Base-by-base conservation (phyloP, 2,113 vertebrate genomes). In the Takifugu flavidus region DNA sequence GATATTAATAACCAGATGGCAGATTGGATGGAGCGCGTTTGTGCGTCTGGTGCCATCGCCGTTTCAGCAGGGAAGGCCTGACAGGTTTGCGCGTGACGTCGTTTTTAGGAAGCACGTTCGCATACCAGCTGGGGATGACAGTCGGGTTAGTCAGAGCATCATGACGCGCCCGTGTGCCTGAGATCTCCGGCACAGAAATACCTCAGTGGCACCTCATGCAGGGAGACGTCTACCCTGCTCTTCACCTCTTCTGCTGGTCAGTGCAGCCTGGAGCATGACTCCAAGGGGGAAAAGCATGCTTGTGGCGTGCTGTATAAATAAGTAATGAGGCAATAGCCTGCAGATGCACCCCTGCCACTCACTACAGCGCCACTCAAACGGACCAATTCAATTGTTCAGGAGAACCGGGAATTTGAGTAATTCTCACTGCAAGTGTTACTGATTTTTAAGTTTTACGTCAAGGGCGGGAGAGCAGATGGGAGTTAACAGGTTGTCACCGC, bases 51-150 rank as follows among this genome's bases (percentile, higher is more conserved):
- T 49, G 29, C 7, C 26, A 42, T 54, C 31, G 12, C 2, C 72
- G 78, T 77, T 65, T 79, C 67, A 69, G 39, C 15, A 34, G 71
- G 77, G 62, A 79, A 79, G 47, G 72, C 78, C 80, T 69, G 77
- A 59, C 55, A 65, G 47, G 46, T 49, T 62, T 49, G 7, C n/a
- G 25, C 29, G 53, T 80, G 82, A 82, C 62, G 64, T 84, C 70
- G 74, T 53, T 1, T 20, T 47, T 29, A 69, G 67, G 65, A 76
- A 77, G 70, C 62, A 76, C 77, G 52, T 75, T 85, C 50, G 58
- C 70, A 59, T 25, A 75, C 74, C 79, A 77, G 74, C 72, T 80
- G 79, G 75, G 70, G 49, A 56, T 59, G 70, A 80, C 66, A 75
- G 60, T 56, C 63, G 59, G 26, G 74, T 81, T 49, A 65, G 64